Conservation (phyloP, 1,140 invertebrate genomes). For the Papilio polytes region DNA sequence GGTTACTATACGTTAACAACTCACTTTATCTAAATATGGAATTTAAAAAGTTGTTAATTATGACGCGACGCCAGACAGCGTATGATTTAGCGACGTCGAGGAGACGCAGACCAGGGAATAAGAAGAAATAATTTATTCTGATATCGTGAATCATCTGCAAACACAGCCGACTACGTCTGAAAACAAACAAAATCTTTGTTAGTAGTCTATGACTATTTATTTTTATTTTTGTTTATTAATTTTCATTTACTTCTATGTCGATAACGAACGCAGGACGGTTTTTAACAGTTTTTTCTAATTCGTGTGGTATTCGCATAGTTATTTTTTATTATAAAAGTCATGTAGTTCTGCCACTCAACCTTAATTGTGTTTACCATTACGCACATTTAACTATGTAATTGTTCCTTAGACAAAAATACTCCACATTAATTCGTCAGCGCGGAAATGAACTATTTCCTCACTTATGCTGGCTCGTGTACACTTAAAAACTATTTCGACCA, state of each 20-base stretch:
- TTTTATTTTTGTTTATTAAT: background rate
- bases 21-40: slow-evolving; percentile 27
- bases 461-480: background rate
- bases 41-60: slow-evolving; percentile 49
- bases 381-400: background rate
- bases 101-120: slow-evolving; percentile 55
- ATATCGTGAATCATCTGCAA: slow-evolving; percentile 69
- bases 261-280: too few relatives aligned
- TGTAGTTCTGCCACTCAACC: background rate
- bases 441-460: slow-evolving; percentile 27
- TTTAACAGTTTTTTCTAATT: too few relatives aligned
- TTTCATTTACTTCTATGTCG: too few relatives aligned
- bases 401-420: slow-evolving; percentile 5
- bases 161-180: slow-evolving; percentile 48
- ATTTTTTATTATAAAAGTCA: too few relatives aligned
- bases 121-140: slow-evolving; percentile 71
- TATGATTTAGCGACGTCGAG: slow-evolving; percentile 61
- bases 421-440: background rate
- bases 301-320: too few relatives aligned
- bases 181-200: slow-evolving; percentile 54
- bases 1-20: slow-evolving; percentile 6
- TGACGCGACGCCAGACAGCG: slow-evolving; percentile 50
- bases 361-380: background rate
- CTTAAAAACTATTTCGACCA: slow-evolving; percentile 33
- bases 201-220: slow-evolving; percentile 29